These are phyloP conservation scores for Bombus balteatus DNA, from an alignment of 1,140 invertebrate species.

Conservation along the genomic window DNA sequence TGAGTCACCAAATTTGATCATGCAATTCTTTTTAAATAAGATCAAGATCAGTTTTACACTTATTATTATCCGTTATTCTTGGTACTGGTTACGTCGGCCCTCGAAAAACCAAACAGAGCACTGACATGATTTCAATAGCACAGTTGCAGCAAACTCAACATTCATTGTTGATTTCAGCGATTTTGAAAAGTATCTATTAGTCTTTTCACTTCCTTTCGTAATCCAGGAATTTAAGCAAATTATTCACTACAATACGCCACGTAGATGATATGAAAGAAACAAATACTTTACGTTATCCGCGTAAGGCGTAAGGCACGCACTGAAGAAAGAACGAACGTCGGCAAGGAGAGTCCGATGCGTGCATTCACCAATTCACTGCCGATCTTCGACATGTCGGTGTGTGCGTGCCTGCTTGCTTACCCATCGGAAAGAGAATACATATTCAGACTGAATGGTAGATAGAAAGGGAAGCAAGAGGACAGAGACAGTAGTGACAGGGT, in stretches of 20 bases:
- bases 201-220: not conserved
- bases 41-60: slow-evolving; percentile 5
- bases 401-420: slow-evolving; percentile 29
- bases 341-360: slow-evolving; percentile 55
- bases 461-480: slow-evolving; percentile 46
- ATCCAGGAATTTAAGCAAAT: not conserved
- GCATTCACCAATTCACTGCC: slow-evolving; percentile 63
- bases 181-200: not conserved
- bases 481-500: slow-evolving; percentile 35
- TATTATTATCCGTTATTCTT: slow-evolving; percentile 13
- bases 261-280: slow-evolving; percentile 40
- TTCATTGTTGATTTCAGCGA: not conserved
- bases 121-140: slow-evolving; percentile 32
- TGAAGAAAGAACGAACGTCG: slow-evolving; percentile 62
- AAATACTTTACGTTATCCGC: slow-evolving; percentile 53
- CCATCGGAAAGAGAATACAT: slow-evolving; percentile 42
- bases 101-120: slow-evolving; percentile 31
- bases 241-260: slow-evolving; percentile 47
- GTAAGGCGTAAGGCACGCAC: slow-evolving; percentile 65
- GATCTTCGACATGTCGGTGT: slow-evolving; percentile 35
- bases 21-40: not conserved
- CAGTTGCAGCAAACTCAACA: not conserved
- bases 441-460: not conserved
- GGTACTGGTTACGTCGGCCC: slow-evolving; percentile 14
- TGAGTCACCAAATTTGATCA: not conserved